Evolutionary conservation across 2,888 invertebrate species (phyloP).

Genomic region (Cantharis nigra): DNA sequence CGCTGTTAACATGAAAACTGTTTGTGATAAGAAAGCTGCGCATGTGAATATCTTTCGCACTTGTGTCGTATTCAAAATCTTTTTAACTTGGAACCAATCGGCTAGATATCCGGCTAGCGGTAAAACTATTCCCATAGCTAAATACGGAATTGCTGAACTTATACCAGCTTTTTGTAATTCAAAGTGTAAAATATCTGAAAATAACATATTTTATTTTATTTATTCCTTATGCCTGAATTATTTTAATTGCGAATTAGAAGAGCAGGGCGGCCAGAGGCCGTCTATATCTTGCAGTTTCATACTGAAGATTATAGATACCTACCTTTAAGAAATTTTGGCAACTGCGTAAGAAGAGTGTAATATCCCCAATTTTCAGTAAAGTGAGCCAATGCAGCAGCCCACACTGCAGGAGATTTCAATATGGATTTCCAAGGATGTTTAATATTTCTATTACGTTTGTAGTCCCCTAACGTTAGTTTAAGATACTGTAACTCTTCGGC

Average conservation of each 20-base stretch:
- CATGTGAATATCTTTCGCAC: constrained; percentile 73
- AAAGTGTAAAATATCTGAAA: constrained; percentile 74
- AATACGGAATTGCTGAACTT: constrained; percentile 84
- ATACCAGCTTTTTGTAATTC: constrained; percentile 80
- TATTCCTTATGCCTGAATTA: no score
- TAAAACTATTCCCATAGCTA: constrained; percentile 83
- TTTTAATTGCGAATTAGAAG: no score
- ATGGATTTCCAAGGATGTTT: constrained; percentile 79
- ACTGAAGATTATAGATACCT: constrained; percentile 4
- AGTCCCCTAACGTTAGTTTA: constrained; percentile 61
- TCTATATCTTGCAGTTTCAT: no score
- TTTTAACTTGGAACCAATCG: constrained; percentile 68
- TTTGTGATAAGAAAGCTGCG: constrained; percentile 75
- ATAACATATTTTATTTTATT: not conserved
- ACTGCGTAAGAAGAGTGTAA: constrained; percentile 80
- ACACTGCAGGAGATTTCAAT: constrained; percentile 76
- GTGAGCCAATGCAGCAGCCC: constrained; percentile 79
- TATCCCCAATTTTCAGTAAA: constrained; percentile 89
- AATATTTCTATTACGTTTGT: constrained; percentile 56
- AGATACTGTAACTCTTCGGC: constrained; percentile 77
- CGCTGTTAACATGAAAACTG: constrained; percentile 83
- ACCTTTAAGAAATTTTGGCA: constrained; percentile 86
- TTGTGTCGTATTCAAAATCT: constrained; percentile 48
- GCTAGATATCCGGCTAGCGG: constrained; percentile 83
- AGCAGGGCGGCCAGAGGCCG: no score